Evolutionary conservation across 23 tunicate genomes (phyloP), one percentile per base, ranked within the genome.

Genomic region (Ciona savignyi): DNA sequence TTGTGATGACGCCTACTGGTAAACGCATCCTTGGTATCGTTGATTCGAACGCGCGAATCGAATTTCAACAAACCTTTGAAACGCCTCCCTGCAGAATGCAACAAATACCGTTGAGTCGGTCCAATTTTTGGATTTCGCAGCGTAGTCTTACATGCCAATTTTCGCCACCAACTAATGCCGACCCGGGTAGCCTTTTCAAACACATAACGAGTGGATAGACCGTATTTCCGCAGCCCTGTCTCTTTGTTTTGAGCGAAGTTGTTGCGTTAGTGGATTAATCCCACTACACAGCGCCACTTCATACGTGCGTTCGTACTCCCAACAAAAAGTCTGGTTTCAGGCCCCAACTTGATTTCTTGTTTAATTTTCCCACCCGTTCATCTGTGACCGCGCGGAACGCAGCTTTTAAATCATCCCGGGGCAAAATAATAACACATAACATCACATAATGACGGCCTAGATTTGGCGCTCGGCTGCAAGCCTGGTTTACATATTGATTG

Each of bases 231-330:
- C 56, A 42, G 15, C 56, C 11, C 56, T 42, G 11, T 9, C 56
- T 42, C 56, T 42, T 42, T 42, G 56, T 42, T 42, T 42, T 42
- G 56, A 6, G 11, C 56, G 56, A 42, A 42, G 15, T 15, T 42
- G 56, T 42, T 42, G 56, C 9, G 56, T 42, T 15, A 15, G 11
- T 42, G 11, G 56, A 42, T 42, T 42, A 42, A 42, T 42, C 56
- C 56, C 56, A 42, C 56, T 42, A 42, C 56, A 42, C 56, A 42
- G 56, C 56, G 56, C 56, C 56, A 42, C 56, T 42, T 42, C 56
- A 42, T 15, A 9, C 11, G 11, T 15, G 15, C 56, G 56, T 42
- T 6, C n/a, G n/a, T n/a, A n/a, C n/a, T 42, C 15, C 56, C 56
- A 42, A 42, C 56, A 42, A 6, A n/a, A n/a, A 6, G 56, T 9